These are phyloP conservation scores for Spongilla lacustris DNA, from an alignment of 37 sponge, comb jelly and placozoan species.

Conservation along the genomic window DNA sequence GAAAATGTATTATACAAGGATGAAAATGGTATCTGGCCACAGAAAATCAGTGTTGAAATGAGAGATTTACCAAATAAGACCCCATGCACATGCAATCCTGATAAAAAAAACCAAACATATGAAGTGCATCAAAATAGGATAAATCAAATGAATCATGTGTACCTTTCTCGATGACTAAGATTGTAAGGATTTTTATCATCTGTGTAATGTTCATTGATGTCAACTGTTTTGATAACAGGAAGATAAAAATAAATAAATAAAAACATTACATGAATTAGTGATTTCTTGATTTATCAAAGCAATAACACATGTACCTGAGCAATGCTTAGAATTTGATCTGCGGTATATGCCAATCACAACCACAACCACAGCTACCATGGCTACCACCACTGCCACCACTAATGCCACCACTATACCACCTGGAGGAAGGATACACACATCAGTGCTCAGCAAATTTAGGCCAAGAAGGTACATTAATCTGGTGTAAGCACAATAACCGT, in stretches of 20 bases:
- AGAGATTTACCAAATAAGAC: too few relatives aligned
- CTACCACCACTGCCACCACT: background rate
- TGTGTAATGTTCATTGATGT: background rate
- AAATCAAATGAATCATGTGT: background rate
- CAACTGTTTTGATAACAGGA: background rate
- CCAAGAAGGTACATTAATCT: too few relatives aligned
- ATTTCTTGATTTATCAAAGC: background rate
- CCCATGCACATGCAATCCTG: too few relatives aligned
- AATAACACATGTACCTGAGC: background rate
- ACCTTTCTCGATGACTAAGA: background rate
- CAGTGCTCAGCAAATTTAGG: too few relatives aligned
- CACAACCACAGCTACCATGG: background rate
- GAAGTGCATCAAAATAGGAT: too few relatives aligned
- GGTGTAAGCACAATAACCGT: too few relatives aligned
- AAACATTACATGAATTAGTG: too few relatives aligned
- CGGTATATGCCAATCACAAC: background rate
- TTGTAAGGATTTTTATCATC: background rate
- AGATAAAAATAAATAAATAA: too few relatives aligned
- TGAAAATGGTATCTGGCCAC: too few relatives aligned
- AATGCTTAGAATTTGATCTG: background rate
- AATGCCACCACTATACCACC: background rate
- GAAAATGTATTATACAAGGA: too few relatives aligned
- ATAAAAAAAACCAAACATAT: too few relatives aligned
- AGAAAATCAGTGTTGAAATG: too few relatives aligned
- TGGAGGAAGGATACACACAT: background rate